A percentile compares a stretch with the other conserved stretches of the same genome.
These are phyloP conservation scores for Bembecia ichneumoniformis DNA, from an alignment of 2,888 invertebrate species.

Conservation along the genomic window DNA sequence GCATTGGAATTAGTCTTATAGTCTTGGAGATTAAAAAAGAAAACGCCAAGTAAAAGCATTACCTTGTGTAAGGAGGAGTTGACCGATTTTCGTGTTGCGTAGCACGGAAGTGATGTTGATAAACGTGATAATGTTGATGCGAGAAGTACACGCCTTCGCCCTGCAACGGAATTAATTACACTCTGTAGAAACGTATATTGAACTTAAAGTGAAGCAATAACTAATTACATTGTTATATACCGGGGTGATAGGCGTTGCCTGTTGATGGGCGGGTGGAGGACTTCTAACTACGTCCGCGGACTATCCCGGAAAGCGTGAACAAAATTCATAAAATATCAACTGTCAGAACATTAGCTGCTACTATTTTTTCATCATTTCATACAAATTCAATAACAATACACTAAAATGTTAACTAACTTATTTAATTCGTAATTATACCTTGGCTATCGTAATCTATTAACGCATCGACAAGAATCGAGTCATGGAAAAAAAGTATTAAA, in stretches of 20 bases:
- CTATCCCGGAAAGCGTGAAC: constrained; percentile 70
- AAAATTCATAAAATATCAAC: constrained; percentile 26
- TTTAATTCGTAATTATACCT: too few species aligned
- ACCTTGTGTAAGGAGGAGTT: constrained; percentile 57
- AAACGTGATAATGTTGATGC: constrained; percentile 67
- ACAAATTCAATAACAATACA: too few species aligned
- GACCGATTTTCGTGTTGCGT: constrained; percentile 60
- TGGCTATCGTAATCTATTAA: too few species aligned
- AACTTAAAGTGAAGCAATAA: constrained; percentile 8
- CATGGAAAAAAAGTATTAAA: too few species aligned
- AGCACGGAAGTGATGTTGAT: constrained; percentile 65
- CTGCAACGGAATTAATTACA: constrained; percentile 29
- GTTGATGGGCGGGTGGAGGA: constrained; percentile 90
- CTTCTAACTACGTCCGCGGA: constrained; percentile 77
- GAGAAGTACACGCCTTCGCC: constrained; percentile 67
- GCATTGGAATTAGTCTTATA: too few species aligned
- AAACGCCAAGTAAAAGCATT: constrained; percentile 8
- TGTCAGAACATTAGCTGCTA: constrained; percentile 16
- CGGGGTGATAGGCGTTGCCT: constrained; percentile 80
- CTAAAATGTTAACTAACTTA: too few species aligned
- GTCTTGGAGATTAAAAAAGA: too few species aligned
- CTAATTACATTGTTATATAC: constrained; percentile 64
- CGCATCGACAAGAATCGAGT: too few species aligned
- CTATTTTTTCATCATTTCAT: too few species aligned
- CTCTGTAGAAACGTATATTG: neutral